Base-by-base conservation (phyloP, 2,113 vertebrate species). In the Paramormyrops kingsleyae region DNA sequence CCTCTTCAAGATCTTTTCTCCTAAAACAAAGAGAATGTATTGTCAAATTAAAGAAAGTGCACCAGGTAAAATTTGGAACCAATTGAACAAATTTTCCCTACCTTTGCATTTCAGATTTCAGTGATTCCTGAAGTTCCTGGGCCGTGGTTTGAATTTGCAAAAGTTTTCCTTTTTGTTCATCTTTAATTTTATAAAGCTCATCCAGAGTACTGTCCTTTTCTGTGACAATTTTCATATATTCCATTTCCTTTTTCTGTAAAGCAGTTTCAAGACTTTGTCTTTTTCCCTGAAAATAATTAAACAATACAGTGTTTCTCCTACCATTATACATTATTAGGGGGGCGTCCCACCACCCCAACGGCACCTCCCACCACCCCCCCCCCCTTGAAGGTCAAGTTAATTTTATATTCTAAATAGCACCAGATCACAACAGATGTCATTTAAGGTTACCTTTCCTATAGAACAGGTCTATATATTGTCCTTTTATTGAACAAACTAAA, bases 31-130 rank as follows among this genome's bases (percentile, higher is more conserved):
- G 9, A 50, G 47, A n/a, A 87, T 35, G 7, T 87, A 39, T 6
- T 52, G 44, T 70, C 17, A 13, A 77, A 35, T 5, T 27, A 80
- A 91, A 89, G 59, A 56, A 86, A 56, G 53, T 56, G 90, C 3
- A 15, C 15, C 47, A 35, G 8, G 56, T 44, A 70, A 44, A 70
- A 52, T 21, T 56, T 56, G 21, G 19, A 24, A 19, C 52, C 52
- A 53, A 56, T 7, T 50, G 83, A 70, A 52, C 4, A 49, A 59
- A 1, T 77, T 17, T 89, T 86, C 80, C 89, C 49, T 95, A 99
- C 98, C 96, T 97, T 42, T 95, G 94, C 92, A 94, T 95, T 92
- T 97, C 96, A 90, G 91, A 90, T 91, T 92, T 91, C 89, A 98
- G 90, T 88, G 95, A 95, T 89, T 92, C 93, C 88, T 97, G 94